Evolutionary conservation across 2,113 vertebrate species (phyloP).

Genomic region (Lonchura striata): DNA sequence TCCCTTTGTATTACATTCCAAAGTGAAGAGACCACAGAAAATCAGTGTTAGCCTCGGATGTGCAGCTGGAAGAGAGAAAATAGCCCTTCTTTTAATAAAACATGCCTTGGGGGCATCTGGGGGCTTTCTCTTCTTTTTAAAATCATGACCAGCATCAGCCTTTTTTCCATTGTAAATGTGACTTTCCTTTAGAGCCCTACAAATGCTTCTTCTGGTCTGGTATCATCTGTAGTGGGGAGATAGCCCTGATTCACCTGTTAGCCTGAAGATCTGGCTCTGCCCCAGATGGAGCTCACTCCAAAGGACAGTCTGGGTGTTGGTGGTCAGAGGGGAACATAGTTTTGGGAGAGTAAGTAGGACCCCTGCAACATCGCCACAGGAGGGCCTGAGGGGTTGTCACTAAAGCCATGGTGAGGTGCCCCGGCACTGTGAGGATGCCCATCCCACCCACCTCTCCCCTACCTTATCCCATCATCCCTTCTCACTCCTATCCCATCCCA

Average conservation of each 20-base stretch:
- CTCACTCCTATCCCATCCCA: background rate
- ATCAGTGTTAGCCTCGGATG: background rate
- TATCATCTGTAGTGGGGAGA: accelerated
- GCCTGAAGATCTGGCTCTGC: background rate
- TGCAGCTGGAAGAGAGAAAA: constrained; percentile 7
- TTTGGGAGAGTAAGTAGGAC: background rate
- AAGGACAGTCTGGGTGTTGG: background rate
- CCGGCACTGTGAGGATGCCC: background rate
- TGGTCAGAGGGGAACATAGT: background rate
- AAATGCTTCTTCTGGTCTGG: background rate
- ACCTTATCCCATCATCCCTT: background rate
- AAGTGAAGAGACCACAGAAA: background rate
- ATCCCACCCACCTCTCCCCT: background rate
- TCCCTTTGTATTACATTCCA: background rate
- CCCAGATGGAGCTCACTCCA: background rate
- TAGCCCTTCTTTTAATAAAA: constrained; percentile 10
- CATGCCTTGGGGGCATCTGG: background rate
- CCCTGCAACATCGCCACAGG: background rate
- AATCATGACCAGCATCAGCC: background rate
- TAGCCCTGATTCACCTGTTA: background rate
- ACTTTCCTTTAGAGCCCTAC: background rate
- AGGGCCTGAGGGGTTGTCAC: background rate
- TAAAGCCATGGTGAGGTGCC: accelerated
- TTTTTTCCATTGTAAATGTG: background rate
- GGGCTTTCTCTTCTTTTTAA: constrained; percentile 6